A percentile compares a stretch with the other conserved stretches of the same genome.
Conservation (phyloP, 2,797 vertebrate species). For the Chelon labrosus region DNA sequence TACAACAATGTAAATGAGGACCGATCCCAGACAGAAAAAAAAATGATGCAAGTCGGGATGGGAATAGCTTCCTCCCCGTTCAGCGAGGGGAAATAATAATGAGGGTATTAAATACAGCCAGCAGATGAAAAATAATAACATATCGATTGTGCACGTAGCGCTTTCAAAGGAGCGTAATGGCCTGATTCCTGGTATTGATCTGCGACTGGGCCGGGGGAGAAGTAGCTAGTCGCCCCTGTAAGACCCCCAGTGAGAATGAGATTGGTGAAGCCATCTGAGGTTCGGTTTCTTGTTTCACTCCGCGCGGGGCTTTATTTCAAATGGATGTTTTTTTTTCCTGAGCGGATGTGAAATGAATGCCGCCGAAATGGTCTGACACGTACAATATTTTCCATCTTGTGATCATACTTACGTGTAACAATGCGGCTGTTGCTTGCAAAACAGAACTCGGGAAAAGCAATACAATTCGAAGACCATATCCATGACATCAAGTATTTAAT, state of each 20-base stretch:
- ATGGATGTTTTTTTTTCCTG: constrained; percentile 36
- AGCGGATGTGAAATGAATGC: constrained; percentile 75
- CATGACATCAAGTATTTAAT: constrained; percentile 21
- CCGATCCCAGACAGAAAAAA: constrained; percentile 39
- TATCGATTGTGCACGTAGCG: constrained; percentile 84
- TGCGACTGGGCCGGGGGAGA: constrained; percentile 65
- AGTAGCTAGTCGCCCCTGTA: constrained; percentile 69
- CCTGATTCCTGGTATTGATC: constrained; percentile 88
- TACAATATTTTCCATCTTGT: constrained; percentile 59
- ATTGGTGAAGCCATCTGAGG: constrained; percentile 79
- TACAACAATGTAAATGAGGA: constrained; percentile 59
- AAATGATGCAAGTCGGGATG: constrained; percentile 54
- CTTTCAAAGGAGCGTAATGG: constrained; percentile 86
- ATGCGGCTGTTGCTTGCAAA: constrained; percentile 16
- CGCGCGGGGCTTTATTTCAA: constrained; percentile 65
- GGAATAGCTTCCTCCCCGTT: constrained; percentile 79
- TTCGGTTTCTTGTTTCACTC: constrained; percentile 75
- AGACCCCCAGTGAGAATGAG: constrained; percentile 83
- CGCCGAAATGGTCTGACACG: constrained; percentile 53
- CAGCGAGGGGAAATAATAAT: constrained; percentile 85
- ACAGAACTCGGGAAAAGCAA: constrained; percentile 24
- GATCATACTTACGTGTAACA: constrained; percentile 51
- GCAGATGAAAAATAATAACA: constrained; percentile 91
- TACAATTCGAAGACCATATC: constrained; percentile 22
- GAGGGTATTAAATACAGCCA: constrained; percentile 88